Conservation (phyloP, 2,113 vertebrate species). For the Ranitomeya imitator region DNA sequence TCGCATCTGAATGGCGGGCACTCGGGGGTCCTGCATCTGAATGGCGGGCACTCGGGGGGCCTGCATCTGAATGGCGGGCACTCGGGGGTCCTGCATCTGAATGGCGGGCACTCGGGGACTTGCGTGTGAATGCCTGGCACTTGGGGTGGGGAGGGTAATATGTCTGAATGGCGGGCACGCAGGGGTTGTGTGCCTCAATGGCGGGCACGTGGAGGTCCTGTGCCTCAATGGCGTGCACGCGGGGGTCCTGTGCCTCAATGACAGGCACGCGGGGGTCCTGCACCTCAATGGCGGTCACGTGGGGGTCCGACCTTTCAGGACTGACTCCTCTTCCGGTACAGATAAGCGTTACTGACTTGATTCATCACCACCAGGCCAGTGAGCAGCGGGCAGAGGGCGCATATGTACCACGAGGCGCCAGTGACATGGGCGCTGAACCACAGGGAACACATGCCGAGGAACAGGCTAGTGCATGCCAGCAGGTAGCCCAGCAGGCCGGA, state of each 20-base stretch:
- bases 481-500: constrained; percentile 87
- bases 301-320: constrained; percentile 70
- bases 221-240: background rate
- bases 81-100: background rate
- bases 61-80: too few relatives aligned
- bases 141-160: too few relatives aligned
- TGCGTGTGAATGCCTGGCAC: too few relatives aligned
- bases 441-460: constrained; percentile 85
- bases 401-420: constrained; percentile 82
- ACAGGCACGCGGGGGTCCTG: background rate
- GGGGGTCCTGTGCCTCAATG: background rate
- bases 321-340: constrained; percentile 86
- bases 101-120: too few relatives aligned
- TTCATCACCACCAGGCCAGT: constrained; percentile 88
- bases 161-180: background rate
- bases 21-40: too few relatives aligned
- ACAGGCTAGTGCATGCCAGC: constrained; percentile 82
- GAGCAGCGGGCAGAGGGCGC: constrained; percentile 78
- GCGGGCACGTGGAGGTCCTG: background rate
- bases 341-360: constrained; percentile 89
- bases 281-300: background rate
- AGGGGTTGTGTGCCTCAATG: background rate
- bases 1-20: too few relatives aligned
- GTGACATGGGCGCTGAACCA: constrained; percentile 84
- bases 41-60: too few relatives aligned